A percentile compares a stretch with the other conserved stretches of the same genome.
phyloP scores from a whole-genome alignment of 2,888 invertebrate species.

The Tipula lateralis region DNA sequence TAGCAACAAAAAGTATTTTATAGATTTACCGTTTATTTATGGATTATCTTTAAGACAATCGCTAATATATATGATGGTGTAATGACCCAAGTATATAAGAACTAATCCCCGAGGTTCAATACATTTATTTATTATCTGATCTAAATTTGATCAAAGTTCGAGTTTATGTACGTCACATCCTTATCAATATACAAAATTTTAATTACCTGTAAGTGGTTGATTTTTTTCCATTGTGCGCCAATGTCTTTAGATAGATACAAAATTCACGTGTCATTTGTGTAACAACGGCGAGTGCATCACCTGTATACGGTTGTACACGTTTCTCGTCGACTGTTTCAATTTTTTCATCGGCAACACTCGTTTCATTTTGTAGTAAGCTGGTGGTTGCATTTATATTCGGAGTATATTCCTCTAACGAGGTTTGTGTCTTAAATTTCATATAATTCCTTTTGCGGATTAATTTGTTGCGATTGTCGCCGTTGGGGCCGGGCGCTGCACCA shows the following conservation, averaged over 20 bases:
- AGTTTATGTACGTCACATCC: not conserved
- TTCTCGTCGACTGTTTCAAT: not conserved
- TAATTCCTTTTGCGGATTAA: not conserved
- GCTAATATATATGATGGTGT: not conserved
- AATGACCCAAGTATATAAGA: not conserved
- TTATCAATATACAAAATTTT: not conserved
- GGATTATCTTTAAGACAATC: not conserved
- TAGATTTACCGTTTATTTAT: not conserved
- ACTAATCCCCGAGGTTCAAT: no score
- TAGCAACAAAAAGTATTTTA: constrained; percentile 30
- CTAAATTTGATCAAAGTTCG: not conserved
- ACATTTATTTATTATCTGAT: not conserved
- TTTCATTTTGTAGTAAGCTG: not conserved
- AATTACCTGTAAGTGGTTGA: constrained; percentile 46
- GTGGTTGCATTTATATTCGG: not conserved
- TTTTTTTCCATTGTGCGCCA: constrained; percentile 40
- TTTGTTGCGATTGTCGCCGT: not conserved
- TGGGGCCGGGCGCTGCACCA: not conserved
- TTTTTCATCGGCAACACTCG: not conserved
- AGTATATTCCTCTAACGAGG: not conserved
- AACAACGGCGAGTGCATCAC: constrained; percentile 43
- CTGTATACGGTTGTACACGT: constrained; percentile 32
- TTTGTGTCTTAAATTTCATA: not conserved
- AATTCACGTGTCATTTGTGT: constrained; percentile 44
- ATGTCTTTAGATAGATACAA: constrained; percentile 38